These are phyloP conservation scores for Dicerorhinus sumatrensis DNA, from an alignment of 2,113 vertebrate species.

Conservation along the genomic window DNA sequence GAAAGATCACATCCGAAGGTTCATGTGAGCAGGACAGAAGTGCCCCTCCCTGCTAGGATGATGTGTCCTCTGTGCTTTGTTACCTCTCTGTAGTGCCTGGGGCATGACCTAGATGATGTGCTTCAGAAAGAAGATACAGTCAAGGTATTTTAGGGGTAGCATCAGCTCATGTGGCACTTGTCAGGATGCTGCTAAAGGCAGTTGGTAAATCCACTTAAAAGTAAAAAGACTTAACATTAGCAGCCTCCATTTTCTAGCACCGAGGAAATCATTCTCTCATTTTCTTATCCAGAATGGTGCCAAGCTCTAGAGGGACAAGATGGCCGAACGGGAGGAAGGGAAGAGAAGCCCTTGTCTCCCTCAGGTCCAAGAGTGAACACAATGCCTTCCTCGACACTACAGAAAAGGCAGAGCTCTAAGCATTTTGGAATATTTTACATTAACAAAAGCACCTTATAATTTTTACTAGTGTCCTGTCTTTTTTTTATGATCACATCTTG, in stretches of 20 bases:
- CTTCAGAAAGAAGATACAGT: not conserved
- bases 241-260: not conserved
- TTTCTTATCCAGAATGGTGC: not conserved
- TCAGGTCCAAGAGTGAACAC: not conserved
- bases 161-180: not conserved
- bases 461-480: not conserved
- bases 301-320: not conserved
- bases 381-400: not conserved
- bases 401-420: not conserved
- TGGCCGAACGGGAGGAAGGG: accelerated
- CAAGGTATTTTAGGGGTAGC: not conserved
- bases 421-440: not conserved
- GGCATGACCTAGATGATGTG: not conserved
- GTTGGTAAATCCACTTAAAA: not conserved
- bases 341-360: not conserved
- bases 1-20: not conserved
- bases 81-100: not conserved
- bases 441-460: not conserved
- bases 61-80: not conserved
- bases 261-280: not conserved
- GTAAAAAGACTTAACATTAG: not conserved
- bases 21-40: not conserved
- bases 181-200: not conserved
- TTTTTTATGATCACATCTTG: not conserved
- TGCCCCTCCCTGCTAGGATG: not conserved